Conservation (phyloP, 2,797 vertebrate genomes). For the Melanotaenia parkinsoni region DNA sequence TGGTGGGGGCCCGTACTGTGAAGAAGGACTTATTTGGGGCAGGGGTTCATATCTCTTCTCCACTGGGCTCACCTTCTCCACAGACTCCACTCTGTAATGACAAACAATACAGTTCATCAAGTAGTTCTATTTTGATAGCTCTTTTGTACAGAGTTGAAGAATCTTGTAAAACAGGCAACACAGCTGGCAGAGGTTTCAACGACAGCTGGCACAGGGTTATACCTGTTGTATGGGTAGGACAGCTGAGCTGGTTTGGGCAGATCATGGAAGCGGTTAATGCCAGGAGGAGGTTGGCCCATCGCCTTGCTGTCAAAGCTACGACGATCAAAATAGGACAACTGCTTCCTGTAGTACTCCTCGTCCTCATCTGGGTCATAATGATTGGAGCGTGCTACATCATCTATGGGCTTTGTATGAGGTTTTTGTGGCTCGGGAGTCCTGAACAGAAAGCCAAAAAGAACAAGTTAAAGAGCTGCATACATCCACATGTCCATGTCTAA, state of each 20-base stretch:
- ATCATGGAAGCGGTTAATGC: slow-evolving; percentile 88
- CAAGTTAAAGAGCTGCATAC: slow-evolving; percentile 14
- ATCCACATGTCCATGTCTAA: neutral
- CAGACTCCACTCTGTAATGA: slow-evolving; percentile 86
- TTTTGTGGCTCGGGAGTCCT: slow-evolving; percentile 96
- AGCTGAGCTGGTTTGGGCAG: slow-evolving; percentile 87
- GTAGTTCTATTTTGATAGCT: neutral
- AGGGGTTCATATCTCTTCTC: slow-evolving; percentile 91
- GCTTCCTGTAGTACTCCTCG: slow-evolving; percentile 96
- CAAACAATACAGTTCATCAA: slow-evolving; percentile 2
- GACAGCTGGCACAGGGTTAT: slow-evolving; percentile 38
- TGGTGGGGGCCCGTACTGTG: slow-evolving; percentile 87
- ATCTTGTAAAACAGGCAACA: neutral
- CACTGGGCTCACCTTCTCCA: slow-evolving; percentile 87
- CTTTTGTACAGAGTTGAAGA: neutral
- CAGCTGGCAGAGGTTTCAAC: slow-evolving; percentile 46
- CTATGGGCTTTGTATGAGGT: slow-evolving; percentile 89
- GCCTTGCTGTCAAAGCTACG: slow-evolving; percentile 94
- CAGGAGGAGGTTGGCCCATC: slow-evolving; percentile 78
- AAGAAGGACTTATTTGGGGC: slow-evolving; percentile 86
- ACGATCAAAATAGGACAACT: slow-evolving; percentile 96
- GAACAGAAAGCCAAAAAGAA: slow-evolving; percentile 31
- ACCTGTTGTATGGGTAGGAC: slow-evolving; percentile 89
- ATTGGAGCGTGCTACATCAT: slow-evolving; percentile 90
- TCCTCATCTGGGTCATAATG: slow-evolving; percentile 96